These are phyloP conservation scores for Periplaneta americana DNA, from an alignment of 1,140 invertebrate genomes.

Conservation along the genomic window DNA sequence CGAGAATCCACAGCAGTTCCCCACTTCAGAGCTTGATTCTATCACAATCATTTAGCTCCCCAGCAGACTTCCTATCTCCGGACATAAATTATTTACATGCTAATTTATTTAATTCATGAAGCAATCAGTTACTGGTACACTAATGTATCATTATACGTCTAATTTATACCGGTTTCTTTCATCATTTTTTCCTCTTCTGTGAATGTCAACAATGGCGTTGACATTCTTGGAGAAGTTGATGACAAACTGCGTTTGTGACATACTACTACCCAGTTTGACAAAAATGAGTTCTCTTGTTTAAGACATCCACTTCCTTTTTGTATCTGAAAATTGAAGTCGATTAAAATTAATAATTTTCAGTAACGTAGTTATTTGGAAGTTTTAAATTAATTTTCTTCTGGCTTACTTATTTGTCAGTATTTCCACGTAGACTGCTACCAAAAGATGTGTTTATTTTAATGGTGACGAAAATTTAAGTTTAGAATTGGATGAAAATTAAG, in stretches of 20 bases:
- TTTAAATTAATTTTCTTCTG: too few relatives aligned
- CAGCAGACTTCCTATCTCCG: neutral
- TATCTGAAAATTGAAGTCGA: too few relatives aligned
- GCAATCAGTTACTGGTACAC: neutral
- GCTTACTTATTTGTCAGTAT: too few relatives aligned
- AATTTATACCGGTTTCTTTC: neutral
- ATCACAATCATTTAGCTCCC: too few relatives aligned
- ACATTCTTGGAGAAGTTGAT: neutral
- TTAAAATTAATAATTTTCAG: too few relatives aligned
- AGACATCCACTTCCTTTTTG: neutral
- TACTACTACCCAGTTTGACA: neutral
- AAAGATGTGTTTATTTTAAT: too few relatives aligned
- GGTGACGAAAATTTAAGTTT: too few relatives aligned
- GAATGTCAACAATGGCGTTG: neutral
- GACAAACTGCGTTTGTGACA: neutral
- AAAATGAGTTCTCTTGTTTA: neutral
- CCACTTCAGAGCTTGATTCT: neutral
- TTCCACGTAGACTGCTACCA: too few relatives aligned
- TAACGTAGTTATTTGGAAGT: too few relatives aligned
- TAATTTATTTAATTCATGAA: neutral
- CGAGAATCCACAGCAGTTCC: neutral
- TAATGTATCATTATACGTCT: too few relatives aligned
- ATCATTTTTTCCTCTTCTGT: slow-evolving; percentile 3
- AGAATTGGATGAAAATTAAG: too few relatives aligned
- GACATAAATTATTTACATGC: neutral